phyloP scores from a whole-genome alignment of 2,888 invertebrate species.

The Steinernema scapterisci region DNA sequence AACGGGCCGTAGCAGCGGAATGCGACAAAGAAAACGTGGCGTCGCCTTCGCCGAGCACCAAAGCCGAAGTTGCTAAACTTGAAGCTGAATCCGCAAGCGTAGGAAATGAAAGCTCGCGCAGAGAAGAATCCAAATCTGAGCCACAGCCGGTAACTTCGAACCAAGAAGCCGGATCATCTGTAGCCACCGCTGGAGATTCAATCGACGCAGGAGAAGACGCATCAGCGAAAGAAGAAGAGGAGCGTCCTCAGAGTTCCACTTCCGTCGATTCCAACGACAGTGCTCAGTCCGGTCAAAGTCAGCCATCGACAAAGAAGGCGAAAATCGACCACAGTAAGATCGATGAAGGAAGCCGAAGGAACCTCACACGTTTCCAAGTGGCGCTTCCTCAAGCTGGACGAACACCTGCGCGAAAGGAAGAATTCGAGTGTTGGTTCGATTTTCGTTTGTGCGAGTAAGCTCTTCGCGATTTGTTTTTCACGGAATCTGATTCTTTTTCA shows the following conservation, averaged over 20 bases:
- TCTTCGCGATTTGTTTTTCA: too few relatives aligned
- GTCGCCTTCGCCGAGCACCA: background rate
- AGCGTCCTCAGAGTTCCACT: background rate
- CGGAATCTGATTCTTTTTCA: background rate
- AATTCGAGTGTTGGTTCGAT: constrained; percentile 21
- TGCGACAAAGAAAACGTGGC: too few relatives aligned
- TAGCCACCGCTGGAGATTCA: background rate
- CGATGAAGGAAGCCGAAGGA: background rate
- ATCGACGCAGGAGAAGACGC: background rate
- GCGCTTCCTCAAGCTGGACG: background rate
- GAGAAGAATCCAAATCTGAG: background rate
- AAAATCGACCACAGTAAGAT: background rate
- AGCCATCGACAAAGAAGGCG: constrained; percentile 7
- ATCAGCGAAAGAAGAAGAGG: background rate
- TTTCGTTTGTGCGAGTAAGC: background rate
- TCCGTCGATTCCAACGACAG: background rate
- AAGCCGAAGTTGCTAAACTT: background rate
- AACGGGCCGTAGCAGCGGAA: too few relatives aligned
- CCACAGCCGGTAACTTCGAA: background rate
- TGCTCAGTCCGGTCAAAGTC: background rate
- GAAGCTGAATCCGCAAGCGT: background rate
- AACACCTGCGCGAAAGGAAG: background rate
- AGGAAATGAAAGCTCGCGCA: too few relatives aligned
- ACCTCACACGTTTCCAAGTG: background rate
- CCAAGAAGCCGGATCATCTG: background rate